Percentiles rank a stretch among this genome's conserved stretches.
Evolutionary conservation across 2,113 vertebrate genomes (phyloP).

Genomic region (Maccullochella peelii): DNA sequence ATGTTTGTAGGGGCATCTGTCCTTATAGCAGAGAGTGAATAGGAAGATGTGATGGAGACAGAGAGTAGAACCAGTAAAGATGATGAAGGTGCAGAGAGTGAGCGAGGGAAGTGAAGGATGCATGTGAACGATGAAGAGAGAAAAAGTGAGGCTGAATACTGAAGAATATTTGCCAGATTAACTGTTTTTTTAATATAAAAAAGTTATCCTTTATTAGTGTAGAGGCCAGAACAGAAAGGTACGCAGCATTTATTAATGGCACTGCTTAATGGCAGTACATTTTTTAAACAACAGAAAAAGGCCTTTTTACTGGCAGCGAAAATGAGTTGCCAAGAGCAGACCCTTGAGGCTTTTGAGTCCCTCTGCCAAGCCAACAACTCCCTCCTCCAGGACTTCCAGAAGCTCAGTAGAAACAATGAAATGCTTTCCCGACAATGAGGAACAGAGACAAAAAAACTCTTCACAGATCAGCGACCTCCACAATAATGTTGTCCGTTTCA

Average conservation of each 20-base stretch:
- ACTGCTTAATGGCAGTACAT: not conserved
- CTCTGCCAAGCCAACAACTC: not conserved
- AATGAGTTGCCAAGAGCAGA: not conserved
- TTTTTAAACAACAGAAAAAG: not conserved
- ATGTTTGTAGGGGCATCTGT: not conserved
- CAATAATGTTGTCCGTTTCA: not conserved
- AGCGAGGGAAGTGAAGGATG: not conserved
- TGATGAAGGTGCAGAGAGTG: not conserved
- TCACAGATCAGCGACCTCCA: not conserved
- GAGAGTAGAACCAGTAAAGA: not conserved
- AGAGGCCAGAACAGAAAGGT: not conserved
- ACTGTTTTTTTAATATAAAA: not conserved
- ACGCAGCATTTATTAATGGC: not conserved
- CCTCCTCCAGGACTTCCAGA: not conserved
- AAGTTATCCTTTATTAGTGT: not conserved
- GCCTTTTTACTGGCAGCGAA: not conserved
- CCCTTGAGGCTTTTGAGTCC: slow-evolving; percentile 2
- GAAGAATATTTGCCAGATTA: not conserved
- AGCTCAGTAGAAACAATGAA: not conserved
- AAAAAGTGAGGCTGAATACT: not conserved
- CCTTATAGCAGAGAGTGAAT: not conserved
- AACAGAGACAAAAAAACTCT: not conserved
- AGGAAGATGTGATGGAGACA: not conserved
- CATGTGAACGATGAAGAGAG: slow-evolving; percentile 4
- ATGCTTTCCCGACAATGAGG: not conserved